Evolutionary conservation across 1,140 invertebrate species (phyloP), one percentile per base, ranked within the genome.

Genomic region (Gonatopus flavifemur): DNA sequence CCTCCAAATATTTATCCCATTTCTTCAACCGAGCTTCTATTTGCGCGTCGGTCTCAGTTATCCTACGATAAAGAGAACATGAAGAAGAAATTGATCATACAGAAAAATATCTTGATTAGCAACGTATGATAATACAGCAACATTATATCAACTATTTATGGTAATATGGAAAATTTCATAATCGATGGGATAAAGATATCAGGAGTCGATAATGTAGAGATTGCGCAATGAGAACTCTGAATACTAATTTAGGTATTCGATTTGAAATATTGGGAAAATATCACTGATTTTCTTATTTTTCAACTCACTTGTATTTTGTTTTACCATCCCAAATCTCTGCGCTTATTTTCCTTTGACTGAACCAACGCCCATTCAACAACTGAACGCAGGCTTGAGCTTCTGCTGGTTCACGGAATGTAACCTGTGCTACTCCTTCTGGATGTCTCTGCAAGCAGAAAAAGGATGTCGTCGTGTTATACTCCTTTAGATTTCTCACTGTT

Each of bases 251-350:
- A n/a, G n/a, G n/a, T n/a, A n/a, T n/a, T n/a, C n/a, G n/a, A n/a
- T n/a, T n/a, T n/a, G n/a, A n/a, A n/a, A n/a, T n/a, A n/a, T n/a
- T n/a, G n/a, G n/a, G n/a, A n/a, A n/a, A n/a, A n/a, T n/a, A n/a
- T n/a, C n/a, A n/a, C n/a, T n/a, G n/a, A n/a, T n/a, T n/a, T n/a
- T n/a, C n/a, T 7, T 31, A 16, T 54, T 25, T n/a, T 10, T 1
- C 47, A 43, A 69, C 82, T 72, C 56, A 86, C 83, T 86, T 93
- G 76, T 90, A 98, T 74, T 96, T 98, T 0, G 93, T 95, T 71
- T 88, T 89, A 5, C 97, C 97, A 81, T 99, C 96, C 93, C 94
- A 98, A 49, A 89, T 86, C 67, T 89, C 87, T 2, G 94, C 96
- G 3, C 81, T 84, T 16, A 99, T 82, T 74, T 88, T 83, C 21